Conservation (phyloP, 2,888 invertebrate genomes). For the Gisinianus flammeolus region DNA sequence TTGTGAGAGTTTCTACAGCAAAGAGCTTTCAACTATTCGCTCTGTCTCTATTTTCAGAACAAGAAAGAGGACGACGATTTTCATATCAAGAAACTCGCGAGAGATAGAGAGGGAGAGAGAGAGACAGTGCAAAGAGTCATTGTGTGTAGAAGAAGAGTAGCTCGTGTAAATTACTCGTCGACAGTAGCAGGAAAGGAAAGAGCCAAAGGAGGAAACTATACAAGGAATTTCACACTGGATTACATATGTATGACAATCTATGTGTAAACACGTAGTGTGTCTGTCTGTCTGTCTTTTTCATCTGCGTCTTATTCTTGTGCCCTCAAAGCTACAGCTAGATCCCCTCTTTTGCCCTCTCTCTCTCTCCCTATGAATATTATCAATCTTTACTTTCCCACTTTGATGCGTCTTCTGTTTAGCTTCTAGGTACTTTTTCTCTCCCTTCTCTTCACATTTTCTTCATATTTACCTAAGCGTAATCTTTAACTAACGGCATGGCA, state of each 20-base stretch:
- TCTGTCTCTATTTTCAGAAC: neutral
- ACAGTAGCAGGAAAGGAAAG: neutral
- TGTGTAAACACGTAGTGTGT: slow-evolving; percentile 5
- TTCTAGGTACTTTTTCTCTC: neutral
- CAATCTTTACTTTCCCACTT: no score
- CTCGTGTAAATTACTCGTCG: neutral
- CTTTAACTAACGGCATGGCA: neutral
- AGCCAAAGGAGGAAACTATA: no score
- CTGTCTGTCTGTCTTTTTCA: neutral
- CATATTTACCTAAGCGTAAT: slow-evolving; percentile 9
- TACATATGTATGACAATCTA: neutral
- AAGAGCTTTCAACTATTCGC: neutral
- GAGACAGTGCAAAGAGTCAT: neutral
- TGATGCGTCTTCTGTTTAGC: no score
- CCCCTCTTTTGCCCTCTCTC: no score
- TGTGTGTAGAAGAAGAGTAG: neutral
- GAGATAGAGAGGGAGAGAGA: neutral
- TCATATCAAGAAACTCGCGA: neutral
- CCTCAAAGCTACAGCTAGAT: no score
- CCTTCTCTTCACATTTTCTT: neutral
- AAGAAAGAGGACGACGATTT: neutral
- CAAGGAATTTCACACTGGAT: no score
- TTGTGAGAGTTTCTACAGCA: neutral
- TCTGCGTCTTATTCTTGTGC: neutral
- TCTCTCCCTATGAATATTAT: no score